Evolutionary conservation across 37 sponge, comb jelly and placozoan species (phyloP), one percentile per base, ranked within the genome.

Genomic region (Ephydatia muelleri): DNA sequence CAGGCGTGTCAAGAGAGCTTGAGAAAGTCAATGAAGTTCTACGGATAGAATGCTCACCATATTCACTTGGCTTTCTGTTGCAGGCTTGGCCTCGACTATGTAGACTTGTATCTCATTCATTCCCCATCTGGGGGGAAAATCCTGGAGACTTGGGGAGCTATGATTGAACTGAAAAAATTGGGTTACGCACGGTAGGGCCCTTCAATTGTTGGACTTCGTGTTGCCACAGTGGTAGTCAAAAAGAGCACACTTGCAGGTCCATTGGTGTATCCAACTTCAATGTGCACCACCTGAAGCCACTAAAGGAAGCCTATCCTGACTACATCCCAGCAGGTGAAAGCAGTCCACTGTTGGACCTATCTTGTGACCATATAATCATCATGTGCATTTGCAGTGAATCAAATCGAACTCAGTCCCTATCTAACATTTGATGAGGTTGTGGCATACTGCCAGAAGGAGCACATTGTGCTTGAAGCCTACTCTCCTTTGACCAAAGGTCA

Each of bases 311-410:
- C 19, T 49, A 67, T 38, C 90, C 90, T 1, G 75, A 80, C 67
- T 33, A 84, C 37, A 32, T 90, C 1, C 90, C 90, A 49, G 81
- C 75, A 67, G 75, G 87, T 87, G 31, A 34, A 49, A 21, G 72
- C 29, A 30, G 29, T 68, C n/a, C n/a, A n/a, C n/a, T n/a, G n/a
- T n/a, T n/a, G n/a, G n/a, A n/a, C n/a, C n/a, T n/a, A n/a, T n/a
- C n/a, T n/a, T n/a, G n/a, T n/a, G n/a, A n/a, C n/a, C n/a, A n/a
- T n/a, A n/a, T n/a, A 6, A 8, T 26, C 34, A n/a, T n/a, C n/a
- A n/a, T n/a, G n/a, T n/a, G n/a, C n/a, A n/a, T n/a, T n/a, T n/a
- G 12, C 81, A 88, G 95, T 91, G 67, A 94, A 94, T 67, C 95
- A 94, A 81, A 80, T 94, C 48, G 95, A 94, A 80, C 30, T 94